Evolutionary conservation across 1,140 invertebrate species (phyloP), one percentile per base, ranked within the genome.

Genomic region (Gonioctena quinquepunctata): DNA sequence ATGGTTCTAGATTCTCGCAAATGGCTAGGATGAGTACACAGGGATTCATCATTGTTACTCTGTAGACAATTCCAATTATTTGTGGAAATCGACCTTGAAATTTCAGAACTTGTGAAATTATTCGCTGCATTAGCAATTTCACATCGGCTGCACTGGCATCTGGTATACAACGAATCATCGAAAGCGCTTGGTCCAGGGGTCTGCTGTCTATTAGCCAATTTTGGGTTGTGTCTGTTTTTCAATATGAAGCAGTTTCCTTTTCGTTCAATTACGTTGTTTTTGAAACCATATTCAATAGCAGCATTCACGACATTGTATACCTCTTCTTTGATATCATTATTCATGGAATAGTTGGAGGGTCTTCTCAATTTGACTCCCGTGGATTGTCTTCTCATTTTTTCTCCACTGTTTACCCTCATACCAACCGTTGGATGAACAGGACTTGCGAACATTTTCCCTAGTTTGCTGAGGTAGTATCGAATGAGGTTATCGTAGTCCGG

Each of bases 281-380:
- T 68, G 25, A 26, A 74, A 22, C 72, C 72, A 18, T 74, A 70
- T 64, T 74, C 66, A 5, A 74, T 54, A 16, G 72, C 72, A 11
- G 69, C 69, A 13, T 54, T 66, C 3, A 74, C 69, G 5, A 74
- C 64, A 6, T 69, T 71, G 63, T 74, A 74, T 8, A 74, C 56
- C 18, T 74, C 69, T 5, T 66, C 8, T 18, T 69, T 52, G 6
- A 74, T 48, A 6, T 66, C 63, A 18, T 70, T 60, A 16, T 69
- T 57, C 8, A 23, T 23, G n/a, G n/a, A 19, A 2, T 7, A n/a
- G 48, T 19, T 21, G 16, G n/a, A 0, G 11, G 13, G 5, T 3
- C 18, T 8, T 19, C 11, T 19, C 13, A 25, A 26, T 49, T 62
- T 4, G 52, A 33, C 18, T 69, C 50, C 1, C 57, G 61, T n/a